These are phyloP conservation scores for Operophtera brumata DNA, from an alignment of 2,888 invertebrate species.

Conservation along the genomic window DNA sequence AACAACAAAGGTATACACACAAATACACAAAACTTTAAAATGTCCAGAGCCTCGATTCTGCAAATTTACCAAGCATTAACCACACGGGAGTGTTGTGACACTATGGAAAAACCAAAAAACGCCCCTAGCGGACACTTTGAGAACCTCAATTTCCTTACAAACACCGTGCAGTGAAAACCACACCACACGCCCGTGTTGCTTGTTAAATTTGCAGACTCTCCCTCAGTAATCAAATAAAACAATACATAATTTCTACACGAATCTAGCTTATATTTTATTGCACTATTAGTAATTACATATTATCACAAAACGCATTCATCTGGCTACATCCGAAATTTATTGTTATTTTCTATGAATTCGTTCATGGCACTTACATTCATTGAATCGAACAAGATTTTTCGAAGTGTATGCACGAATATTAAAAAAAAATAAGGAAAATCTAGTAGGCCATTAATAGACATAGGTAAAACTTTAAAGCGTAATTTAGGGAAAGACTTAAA, in stretches of 20 bases:
- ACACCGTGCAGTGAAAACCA: too few species aligned
- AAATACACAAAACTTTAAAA: neutral
- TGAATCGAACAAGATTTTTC: neutral
- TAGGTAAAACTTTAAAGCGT: neutral
- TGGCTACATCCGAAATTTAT: neutral
- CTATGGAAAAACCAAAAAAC: too few species aligned
- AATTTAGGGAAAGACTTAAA: neutral
- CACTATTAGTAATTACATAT: constrained; percentile 8
- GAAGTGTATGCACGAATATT: neutral
- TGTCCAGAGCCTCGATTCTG: too few species aligned
- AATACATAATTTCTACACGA: neutral
- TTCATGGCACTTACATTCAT: constrained; percentile 8
- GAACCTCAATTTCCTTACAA: too few species aligned
- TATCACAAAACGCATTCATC: constrained; percentile 10
- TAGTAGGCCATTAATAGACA: neutral
- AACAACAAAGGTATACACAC: neutral
- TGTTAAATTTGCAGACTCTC: too few species aligned
- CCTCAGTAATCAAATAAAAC: neutral
- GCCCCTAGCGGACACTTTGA: too few species aligned
- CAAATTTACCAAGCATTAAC: too few species aligned
- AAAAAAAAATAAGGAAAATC: neutral
- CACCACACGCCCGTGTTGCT: too few species aligned
- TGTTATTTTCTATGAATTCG: neutral
- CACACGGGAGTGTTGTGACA: too few species aligned
- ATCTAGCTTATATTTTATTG: constrained; percentile 12